Evolutionary conservation across 2,113 vertebrate species (phyloP), one percentile per base, ranked within the genome.

Genomic region (Clarias magur): DNA sequence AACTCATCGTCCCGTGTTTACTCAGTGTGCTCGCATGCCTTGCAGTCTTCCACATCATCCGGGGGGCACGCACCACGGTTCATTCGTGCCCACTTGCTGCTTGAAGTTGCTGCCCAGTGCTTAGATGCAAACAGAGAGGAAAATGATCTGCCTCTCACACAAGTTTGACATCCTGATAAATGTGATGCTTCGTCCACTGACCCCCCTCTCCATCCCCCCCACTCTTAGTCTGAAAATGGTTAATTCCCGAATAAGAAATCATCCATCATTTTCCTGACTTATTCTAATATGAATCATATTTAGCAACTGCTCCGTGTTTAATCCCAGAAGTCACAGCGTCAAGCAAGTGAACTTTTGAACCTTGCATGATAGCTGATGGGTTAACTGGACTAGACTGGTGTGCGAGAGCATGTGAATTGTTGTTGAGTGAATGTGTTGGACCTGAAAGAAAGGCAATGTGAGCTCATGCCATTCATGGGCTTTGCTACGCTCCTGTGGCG

Each of bases 1-100:
- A 88, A 90, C 80, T 82, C 86, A 91, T 91, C 79, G 86, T 38
- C 12, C 38, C 65, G 25, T 88, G 87, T 91, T 89, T 91, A 88
- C 82, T 88, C 90, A 86, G 84, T 73, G 84, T 62, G 38, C 80
- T 89, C 15, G 86, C 86, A 86, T 86, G 86, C 86, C 83, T 87
- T 68, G 72, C 83, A 85, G 82, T 82, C 88, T 86, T 86, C 72
- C 82, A 88, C 80, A 86, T 89, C 90, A 42, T 86, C 80, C 19
- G n/a, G 76, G 85, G 68, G 73, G 73, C 85, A 88, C 62, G 68
- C 85, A 80, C 79, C 48, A 53, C 56, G 30, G 67, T 84, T 81
- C 42, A 42, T 62, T 53, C 25, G 48, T 65, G 30, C 63, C 70
- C 68, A n/a, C 80, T 60, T 60, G 25, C 57, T 75, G 84, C 84